Base-by-base conservation (phyloP, 2,797 vertebrate genomes). In the Dermochelys coriacea region DNA sequence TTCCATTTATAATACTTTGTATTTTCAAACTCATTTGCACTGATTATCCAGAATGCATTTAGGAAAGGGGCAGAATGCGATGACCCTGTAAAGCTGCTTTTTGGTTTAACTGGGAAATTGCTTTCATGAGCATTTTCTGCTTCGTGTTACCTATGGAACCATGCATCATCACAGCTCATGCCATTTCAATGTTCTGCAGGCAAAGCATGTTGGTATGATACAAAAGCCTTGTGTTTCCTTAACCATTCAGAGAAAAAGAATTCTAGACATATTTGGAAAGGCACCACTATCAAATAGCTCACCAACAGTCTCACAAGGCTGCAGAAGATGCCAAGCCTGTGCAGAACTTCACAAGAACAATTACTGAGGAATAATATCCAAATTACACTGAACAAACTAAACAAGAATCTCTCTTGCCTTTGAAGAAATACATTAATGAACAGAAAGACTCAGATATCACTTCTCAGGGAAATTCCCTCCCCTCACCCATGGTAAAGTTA, bases 401-500 rank as follows among this genome's bases (percentile, higher is more conserved):
- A 37, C 21, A 27, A 19, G 37, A 61, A 31, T 8, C 41, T 64
- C 78, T 68, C 34, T 41, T 57, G 31, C 18, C 27, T 68, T 12
- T 52, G 27, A 52, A 68, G 77, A 31, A 78, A 52, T 45, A 75
- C 68, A 93, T 45, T 84, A 79, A 79, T 61, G 49, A 81, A 51
- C 5, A 85, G 81, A 10, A 55, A 81, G 89, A 91, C 54, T 77
- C 41, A 94, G 88, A 80, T 31, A 41, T 52, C 79, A 34, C 25
- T 31, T 77, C 55, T 80, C 21, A 25, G 16, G 83, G 54, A 15
- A 50, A 61, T 78, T 95, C 95, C 92, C 94, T 96, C 89, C 92
- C 96, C 92, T 93, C 91, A 94, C 87, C 94, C 93, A 68, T 6
- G 0, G 8, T 93, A 95, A 95, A 98, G 97, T 98, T 97, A 96